Evolutionary conservation across 2,113 vertebrate species (phyloP).

Genomic region (Halichoerus grypus): DNA sequence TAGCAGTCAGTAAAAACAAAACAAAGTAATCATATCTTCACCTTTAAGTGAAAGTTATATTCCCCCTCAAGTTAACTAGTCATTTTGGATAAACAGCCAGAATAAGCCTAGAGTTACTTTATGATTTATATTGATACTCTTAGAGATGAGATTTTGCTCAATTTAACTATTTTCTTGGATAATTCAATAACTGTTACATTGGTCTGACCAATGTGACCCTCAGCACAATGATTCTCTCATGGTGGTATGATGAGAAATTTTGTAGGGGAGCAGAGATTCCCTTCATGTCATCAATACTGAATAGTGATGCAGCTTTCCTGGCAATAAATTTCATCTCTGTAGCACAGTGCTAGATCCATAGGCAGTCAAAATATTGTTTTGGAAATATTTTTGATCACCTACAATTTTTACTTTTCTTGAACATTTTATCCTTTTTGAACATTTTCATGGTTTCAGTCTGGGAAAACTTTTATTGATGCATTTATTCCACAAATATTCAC

Average conservation of each 20-base stretch:
- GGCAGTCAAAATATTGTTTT: background rate
- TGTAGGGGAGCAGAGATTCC: background rate
- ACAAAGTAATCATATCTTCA: background rate
- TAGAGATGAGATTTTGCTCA: background rate
- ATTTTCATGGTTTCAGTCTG: background rate
- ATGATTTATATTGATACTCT: background rate
- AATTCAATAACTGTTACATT: background rate
- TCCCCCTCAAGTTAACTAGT: background rate
- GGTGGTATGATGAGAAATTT: background rate
- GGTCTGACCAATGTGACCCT: background rate
- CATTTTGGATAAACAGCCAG: background rate
- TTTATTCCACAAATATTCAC: conserved; percentile 5
- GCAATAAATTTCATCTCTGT: background rate
- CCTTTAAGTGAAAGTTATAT: background rate
- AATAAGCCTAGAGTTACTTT: background rate
- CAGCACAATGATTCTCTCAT: background rate
- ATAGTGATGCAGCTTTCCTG: background rate
- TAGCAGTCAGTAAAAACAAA: background rate
- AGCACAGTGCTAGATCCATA: background rate
- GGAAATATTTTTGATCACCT: background rate
- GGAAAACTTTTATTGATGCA: background rate
- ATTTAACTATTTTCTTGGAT: background rate
- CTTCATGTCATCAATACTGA: background rate
- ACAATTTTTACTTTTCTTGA: background rate
- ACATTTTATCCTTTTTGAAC: background rate